A percentile compares a stretch with the other conserved stretches of the same genome.
Evolutionary conservation across 1,140 invertebrate genomes (phyloP).

Genomic region (Zaprionus ornatus): DNA sequence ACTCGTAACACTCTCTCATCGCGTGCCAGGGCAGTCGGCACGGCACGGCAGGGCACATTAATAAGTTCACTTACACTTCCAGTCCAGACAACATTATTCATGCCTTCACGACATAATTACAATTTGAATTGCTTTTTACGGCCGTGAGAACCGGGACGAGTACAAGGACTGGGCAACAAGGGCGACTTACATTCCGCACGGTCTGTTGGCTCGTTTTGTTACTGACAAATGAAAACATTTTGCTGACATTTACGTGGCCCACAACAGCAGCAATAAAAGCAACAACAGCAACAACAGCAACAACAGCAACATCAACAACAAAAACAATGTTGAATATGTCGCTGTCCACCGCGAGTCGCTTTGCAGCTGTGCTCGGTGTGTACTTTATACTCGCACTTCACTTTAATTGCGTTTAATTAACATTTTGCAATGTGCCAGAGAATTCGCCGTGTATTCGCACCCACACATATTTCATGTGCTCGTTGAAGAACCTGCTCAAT

Average conservation of each 20-base stretch:
- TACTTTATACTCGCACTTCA: slow-evolving; percentile 19
- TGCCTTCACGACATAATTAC: slow-evolving; percentile 76
- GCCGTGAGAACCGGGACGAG: slow-evolving; percentile 26
- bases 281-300: slow-evolving; percentile 9
- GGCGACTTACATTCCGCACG: slow-evolving; percentile 54
- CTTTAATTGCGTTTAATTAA: slow-evolving; percentile 73
- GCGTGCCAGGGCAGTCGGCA: slow-evolving; percentile 48
- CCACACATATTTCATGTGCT: slow-evolving; percentile 50
- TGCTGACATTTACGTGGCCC: slow-evolving; percentile 67
- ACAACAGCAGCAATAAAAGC: slow-evolving; percentile 38
- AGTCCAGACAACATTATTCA: slow-evolving; percentile 75
- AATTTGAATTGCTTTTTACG: slow-evolving; percentile 79
- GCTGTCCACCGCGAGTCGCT: slow-evolving; percentile 36
- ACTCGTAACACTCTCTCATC: slow-evolving; percentile 47
- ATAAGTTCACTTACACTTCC: slow-evolving; percentile 80
- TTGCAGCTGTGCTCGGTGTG: slow-evolving; percentile 10
- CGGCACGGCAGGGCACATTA: slow-evolving; percentile 59
- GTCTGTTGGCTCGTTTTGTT: slow-evolving; percentile 62
- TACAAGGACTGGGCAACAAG: neutral
- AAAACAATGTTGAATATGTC: slow-evolving; percentile 11
- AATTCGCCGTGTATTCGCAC: slow-evolving; percentile 5
- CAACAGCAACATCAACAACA: slow-evolving; percentile 5
- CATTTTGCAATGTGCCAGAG: slow-evolving; percentile 61
- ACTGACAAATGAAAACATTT: slow-evolving; percentile 81
- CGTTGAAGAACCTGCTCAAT: slow-evolving; percentile 14